Conservation (phyloP, 37 sponge, comb jelly and placozoan species). For the Tethya wilhelma region DNA sequence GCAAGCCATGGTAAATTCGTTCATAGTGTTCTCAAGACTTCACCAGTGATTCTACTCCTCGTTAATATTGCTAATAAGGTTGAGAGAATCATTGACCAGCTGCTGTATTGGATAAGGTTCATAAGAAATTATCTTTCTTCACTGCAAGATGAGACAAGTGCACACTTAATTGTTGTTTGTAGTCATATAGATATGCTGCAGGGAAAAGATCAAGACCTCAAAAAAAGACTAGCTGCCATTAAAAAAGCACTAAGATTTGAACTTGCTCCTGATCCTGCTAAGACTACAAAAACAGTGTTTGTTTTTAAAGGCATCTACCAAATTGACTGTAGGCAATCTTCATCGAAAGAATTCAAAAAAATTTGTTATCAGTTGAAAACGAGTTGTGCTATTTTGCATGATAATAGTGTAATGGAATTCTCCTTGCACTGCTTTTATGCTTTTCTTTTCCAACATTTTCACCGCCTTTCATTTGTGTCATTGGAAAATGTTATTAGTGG, state of each 20-base stretch:
- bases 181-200: not conserved
- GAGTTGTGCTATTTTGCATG: not conserved
- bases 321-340: slow-evolving; percentile 1
- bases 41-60: slow-evolving; percentile 4
- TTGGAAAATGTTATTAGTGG: no score
- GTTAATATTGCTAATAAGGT: not conserved
- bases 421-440: slow-evolving; percentile 1
- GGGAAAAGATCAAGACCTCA: not conserved
- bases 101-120: not conserved
- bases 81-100: not conserved
- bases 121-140: not conserved
- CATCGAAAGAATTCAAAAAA: not conserved
- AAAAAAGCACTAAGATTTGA: not conserved
- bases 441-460: no score
- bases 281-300: no score
- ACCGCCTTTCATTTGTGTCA: no score
- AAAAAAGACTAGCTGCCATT: no score
- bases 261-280: no score
- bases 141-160: not conserved
- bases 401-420: not conserved
- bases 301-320: not conserved
- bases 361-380: not conserved
- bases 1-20: slow-evolving; percentile 27
- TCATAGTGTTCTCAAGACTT: not conserved
- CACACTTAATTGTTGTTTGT: not conserved